A percentile compares a stretch with the other conserved stretches of the same genome.
These are phyloP conservation scores for Dione vanillae DNA, from an alignment of 2,888 invertebrate genomes.

Conservation along the genomic window DNA sequence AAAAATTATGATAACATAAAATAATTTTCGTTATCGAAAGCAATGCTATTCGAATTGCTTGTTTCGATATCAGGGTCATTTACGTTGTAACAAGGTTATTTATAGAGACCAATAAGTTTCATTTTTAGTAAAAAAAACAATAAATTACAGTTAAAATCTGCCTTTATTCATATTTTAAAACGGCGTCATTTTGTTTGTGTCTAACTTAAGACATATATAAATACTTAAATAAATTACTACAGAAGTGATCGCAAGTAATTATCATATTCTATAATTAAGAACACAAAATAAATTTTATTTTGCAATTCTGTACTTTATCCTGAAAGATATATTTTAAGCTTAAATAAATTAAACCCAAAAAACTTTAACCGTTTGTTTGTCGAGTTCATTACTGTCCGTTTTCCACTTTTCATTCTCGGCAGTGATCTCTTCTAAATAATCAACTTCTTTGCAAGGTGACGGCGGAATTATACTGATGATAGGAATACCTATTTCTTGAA, in stretches of 20 bases:
- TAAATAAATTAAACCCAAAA: constrained; percentile 72
- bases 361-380: constrained; percentile 75
- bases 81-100: constrained; percentile 33
- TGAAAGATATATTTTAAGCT: constrained; percentile 12
- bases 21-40: constrained; percentile 27
- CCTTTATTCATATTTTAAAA: constrained; percentile 44
- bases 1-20: constrained; percentile 1
- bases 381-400: constrained; percentile 62
- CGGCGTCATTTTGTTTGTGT: constrained; percentile 34
- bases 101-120: constrained; percentile 14
- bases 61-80: constrained; percentile 39
- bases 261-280: constrained; percentile 18
- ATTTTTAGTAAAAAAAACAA: constrained; percentile 32
- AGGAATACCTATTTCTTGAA: constrained; percentile 91
- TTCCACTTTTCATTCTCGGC: constrained; percentile 70
- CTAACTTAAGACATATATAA: constrained; percentile 24
- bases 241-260: constrained; percentile 7
- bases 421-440: constrained; percentile 63
- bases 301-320: constrained; percentile 10
- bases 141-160: constrained; percentile 39
- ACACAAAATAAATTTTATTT: constrained; percentile 17
- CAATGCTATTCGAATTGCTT: constrained; percentile 19
- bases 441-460: constrained; percentile 75
- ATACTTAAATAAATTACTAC: constrained; percentile 24
- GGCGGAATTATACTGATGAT: constrained; percentile 80